Evolutionary conservation across 2,113 vertebrate genomes (phyloP).

Genomic region (Shinisaurus crocodilurus): DNA sequence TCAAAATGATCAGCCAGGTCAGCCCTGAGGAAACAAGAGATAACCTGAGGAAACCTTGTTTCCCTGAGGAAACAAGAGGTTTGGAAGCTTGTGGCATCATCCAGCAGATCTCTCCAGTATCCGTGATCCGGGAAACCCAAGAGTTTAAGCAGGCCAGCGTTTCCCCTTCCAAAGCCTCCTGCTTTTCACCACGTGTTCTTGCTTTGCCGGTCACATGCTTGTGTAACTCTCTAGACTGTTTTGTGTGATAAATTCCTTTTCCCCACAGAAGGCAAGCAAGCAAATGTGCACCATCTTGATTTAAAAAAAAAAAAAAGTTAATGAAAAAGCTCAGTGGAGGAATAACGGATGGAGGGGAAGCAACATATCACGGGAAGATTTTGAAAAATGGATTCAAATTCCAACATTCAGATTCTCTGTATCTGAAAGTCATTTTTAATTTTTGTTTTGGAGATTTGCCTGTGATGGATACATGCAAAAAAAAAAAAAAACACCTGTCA

Average conservation of each 20-base stretch:
- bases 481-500: no score
- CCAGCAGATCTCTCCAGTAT: not conserved
- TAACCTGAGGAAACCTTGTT: no score
- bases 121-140: not conserved
- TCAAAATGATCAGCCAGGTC: slow-evolving; percentile 78
- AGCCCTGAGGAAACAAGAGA: slow-evolving; percentile 63
- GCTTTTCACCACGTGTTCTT: not conserved
- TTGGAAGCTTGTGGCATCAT: not conserved
- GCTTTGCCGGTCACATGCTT: not conserved
- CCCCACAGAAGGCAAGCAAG: no score
- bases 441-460: not conserved
- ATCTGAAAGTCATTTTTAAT: not conserved
- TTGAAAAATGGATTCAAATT: not conserved
- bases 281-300: not conserved
- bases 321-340: not conserved
- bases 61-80: no score
- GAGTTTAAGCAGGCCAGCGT: not conserved
- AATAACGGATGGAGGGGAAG: not conserved
- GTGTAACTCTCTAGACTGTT: not conserved
- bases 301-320: not conserved
- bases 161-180: not conserved
- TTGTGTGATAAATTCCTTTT: not conserved
- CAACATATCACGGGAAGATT: not conserved
- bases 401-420: not conserved
- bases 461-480: no score